Evolutionary conservation across 2,888 invertebrate species (phyloP).

Genomic region (Dryadula phaetusa): DNA sequence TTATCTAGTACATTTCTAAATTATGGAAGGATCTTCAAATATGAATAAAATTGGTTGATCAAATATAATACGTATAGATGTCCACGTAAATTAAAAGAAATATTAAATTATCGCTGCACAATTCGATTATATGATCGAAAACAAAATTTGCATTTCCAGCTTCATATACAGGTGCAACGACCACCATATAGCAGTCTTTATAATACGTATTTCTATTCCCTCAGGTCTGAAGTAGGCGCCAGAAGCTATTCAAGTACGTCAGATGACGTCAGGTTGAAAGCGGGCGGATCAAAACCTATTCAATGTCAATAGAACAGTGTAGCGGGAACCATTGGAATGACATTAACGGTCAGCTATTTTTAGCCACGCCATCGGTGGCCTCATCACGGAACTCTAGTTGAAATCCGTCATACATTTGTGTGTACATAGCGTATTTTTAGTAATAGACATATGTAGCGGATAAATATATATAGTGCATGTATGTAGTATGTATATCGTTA

Average conservation of each 20-base stretch:
- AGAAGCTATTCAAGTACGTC: constrained; percentile 25
- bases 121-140: no score
- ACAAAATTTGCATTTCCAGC: not conserved
- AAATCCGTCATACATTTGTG: not conserved
- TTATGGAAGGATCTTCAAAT: no score
- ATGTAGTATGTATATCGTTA: not conserved
- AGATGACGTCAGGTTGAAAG: constrained; percentile 28
- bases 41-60: no score
- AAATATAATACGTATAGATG: no score
- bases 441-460: not conserved
- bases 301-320: constrained; percentile 40
- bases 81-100: no score
- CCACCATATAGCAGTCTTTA: not conserved
- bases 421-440: not conserved
- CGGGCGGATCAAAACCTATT: constrained; percentile 34
- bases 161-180: constrained; percentile 8
- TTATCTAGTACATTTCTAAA: no score
- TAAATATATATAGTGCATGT: not conserved
- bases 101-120: no score
- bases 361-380: constrained; percentile 30
- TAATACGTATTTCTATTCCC: constrained; percentile 2
- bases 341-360: constrained; percentile 42
- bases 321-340: constrained; percentile 36
- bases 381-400: constrained; percentile 26
- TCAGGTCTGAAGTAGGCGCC: constrained; percentile 16